These are phyloP conservation scores for Vespertilio murinus DNA, from an alignment of 2,797 vertebrate genomes.

Conservation along the genomic window DNA sequence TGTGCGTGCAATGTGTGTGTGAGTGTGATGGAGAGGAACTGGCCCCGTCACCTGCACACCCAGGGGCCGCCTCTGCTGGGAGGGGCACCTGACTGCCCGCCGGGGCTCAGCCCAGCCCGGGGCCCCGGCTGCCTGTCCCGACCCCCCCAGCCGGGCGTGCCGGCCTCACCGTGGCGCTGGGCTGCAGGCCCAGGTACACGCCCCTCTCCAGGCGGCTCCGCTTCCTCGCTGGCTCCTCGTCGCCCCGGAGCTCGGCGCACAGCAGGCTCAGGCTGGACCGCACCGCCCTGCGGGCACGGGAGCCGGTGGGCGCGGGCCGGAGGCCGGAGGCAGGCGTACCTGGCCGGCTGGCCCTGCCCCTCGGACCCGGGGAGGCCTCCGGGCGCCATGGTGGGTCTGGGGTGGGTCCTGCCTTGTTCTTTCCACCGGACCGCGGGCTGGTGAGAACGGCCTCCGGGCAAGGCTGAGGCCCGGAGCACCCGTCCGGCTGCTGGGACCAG, in stretches of 20 bases:
- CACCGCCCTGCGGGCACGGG: conserved; percentile 85
- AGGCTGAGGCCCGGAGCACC: not conserved
- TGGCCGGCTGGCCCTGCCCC: accelerated
- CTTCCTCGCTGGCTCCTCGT: conserved; percentile 89
- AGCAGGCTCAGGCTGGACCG: conserved; percentile 89
- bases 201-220: conserved; percentile 90
- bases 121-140: not conserved
- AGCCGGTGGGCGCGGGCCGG: accelerated
- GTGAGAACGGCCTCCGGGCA: accelerated
- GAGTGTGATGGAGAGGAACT: too few relatives aligned
- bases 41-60: accelerated
- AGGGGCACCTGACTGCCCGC: accelerated
- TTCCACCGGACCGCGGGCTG: too few relatives aligned
- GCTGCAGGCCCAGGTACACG: conserved; percentile 86
- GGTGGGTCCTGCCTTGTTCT: not conserved
- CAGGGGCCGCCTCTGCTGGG: accelerated
- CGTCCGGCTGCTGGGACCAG: not conserved
- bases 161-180: conserved; percentile 85
- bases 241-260: conserved; percentile 88
- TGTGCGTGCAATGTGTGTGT: too few relatives aligned
- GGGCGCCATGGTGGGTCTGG: not conserved
- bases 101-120: not conserved
- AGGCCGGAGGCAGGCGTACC: not conserved
- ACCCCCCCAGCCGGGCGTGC: not conserved
- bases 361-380: not conserved